Base-by-base conservation (phyloP, 2,113 vertebrate genomes). In the Chaetops frenatus region DNA sequence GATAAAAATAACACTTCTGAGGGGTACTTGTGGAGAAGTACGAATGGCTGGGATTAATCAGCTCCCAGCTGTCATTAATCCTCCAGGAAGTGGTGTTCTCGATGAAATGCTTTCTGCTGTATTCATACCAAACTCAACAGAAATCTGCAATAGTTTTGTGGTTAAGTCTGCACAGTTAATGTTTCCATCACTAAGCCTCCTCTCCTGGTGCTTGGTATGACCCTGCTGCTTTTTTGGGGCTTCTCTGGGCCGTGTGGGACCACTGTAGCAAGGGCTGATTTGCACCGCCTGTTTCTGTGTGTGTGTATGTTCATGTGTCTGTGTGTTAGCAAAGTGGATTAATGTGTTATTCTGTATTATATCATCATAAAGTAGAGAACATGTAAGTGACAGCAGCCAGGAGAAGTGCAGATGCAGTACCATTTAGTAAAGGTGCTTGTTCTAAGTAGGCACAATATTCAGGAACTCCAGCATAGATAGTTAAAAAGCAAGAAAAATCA, bases 31-130 rank as follows among this genome's bases (percentile, higher is more conserved):
- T 64, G 36, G 40, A 94, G 36, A 90, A 78, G 23, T 74, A 86
- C 67, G 71, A 83, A 66, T 80, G 88, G 47, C 88, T 95, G 95
- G 90, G 67, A 93, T 93, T 96, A 96, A 97, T 97, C 82, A 90
- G 38, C 60, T 96, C 64, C 80, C 94, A 96, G 92, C 82, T 96
- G 94, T 94, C 90, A 90, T 93, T 96, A 97, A 95, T 96, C 88
- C 82, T 90, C 88, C 94, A 92, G 96, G 96, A 97, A 97, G 88
- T 84, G 79, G 56, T 96, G 76, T 88, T 96, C 76, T 93, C 0
- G 2, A 47, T 88, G 88, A 90, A 93, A 92, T 93, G 40, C 72
- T 86, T 96, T 95, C 80, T 94, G 86, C 81, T 94, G 60, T 79
- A 62, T 78, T 95, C 94, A 94, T 95, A 91, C 73, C 38, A 84